Conservation (phyloP, 2,888 invertebrate genomes). For the Pemphredon lugubris region DNA sequence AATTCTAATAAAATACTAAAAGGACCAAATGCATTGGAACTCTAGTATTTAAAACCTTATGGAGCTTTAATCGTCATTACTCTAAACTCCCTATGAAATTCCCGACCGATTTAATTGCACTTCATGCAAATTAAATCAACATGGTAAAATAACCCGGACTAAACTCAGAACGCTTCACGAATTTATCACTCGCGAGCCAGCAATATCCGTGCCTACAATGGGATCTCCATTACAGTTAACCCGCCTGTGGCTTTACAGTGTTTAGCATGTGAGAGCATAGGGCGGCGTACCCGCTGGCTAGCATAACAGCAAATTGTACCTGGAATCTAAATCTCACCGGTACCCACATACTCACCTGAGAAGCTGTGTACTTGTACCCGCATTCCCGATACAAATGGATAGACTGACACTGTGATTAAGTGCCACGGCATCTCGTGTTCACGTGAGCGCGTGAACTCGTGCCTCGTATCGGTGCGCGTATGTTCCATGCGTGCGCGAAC, state of each 20-base stretch:
- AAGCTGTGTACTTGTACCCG: constrained; percentile 55
- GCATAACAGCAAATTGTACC: constrained; percentile 54
- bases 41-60: no score
- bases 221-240: constrained; percentile 50
- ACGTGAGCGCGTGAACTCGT: constrained; percentile 12
- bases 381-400: constrained; percentile 60
- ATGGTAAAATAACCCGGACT: constrained; percentile 2
- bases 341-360: constrained; percentile 54
- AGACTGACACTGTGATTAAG: constrained; percentile 60
- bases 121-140: no score
- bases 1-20: no score
- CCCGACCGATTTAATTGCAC: constrained; percentile 28
- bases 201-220: constrained; percentile 31
- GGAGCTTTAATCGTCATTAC: no score
- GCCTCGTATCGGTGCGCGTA: constrained; percentile 13
- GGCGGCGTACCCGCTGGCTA: constrained; percentile 3
- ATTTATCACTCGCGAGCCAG: constrained; percentile 28
- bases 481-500: neutral
- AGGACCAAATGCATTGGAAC: no score
- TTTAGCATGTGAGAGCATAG: constrained; percentile 28
- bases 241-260: constrained; percentile 5
- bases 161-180: constrained; percentile 22
- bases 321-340: constrained; percentile 62
- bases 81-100: no score
- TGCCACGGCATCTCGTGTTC: constrained; percentile 42